Conservation (phyloP, 2,888 invertebrate species). For the Callyntrura guangdongensis region DNA sequence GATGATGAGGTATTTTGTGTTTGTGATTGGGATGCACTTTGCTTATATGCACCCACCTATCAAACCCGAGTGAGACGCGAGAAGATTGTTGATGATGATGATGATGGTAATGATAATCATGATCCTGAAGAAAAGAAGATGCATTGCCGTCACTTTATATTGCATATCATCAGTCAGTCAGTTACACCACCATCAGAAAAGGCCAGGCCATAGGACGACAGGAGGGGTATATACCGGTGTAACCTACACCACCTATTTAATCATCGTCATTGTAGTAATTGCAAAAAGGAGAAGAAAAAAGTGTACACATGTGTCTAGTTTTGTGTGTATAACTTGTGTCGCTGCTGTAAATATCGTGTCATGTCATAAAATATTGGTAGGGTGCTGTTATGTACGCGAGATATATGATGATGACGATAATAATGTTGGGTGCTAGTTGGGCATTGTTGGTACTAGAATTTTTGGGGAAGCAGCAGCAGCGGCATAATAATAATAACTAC, state of each 20-base stretch:
- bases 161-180: slow-evolving; percentile 18
- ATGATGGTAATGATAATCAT: slow-evolving; percentile 20
- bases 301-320: slow-evolving; percentile 44
- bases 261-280: slow-evolving; percentile 30
- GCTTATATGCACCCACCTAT: slow-evolving; percentile 54
- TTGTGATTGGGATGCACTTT: slow-evolving; percentile 45
- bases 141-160: slow-evolving; percentile 42
- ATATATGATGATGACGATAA: slow-evolving; percentile 10
- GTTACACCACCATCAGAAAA: not conserved
- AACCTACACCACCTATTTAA: slow-evolving; percentile 4
- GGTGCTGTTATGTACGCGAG: not conserved
- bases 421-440: slow-evolving; percentile 13
- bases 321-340: slow-evolving; percentile 34
- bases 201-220: too few relatives aligned
- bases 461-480: not conserved
- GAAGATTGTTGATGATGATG: not conserved
- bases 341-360: slow-evolving; percentile 30
- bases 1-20: slow-evolving; percentile 15
- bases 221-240: not conserved
- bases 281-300: not conserved
- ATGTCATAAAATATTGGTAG: slow-evolving; percentile 38
- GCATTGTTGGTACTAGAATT: not conserved
- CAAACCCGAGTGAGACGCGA: not conserved
- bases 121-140: not conserved
- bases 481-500: not conserved